These are phyloP conservation scores for Slavum lentiscoides DNA, from an alignment of 2,888 invertebrate genomes.

Conservation along the genomic window DNA sequence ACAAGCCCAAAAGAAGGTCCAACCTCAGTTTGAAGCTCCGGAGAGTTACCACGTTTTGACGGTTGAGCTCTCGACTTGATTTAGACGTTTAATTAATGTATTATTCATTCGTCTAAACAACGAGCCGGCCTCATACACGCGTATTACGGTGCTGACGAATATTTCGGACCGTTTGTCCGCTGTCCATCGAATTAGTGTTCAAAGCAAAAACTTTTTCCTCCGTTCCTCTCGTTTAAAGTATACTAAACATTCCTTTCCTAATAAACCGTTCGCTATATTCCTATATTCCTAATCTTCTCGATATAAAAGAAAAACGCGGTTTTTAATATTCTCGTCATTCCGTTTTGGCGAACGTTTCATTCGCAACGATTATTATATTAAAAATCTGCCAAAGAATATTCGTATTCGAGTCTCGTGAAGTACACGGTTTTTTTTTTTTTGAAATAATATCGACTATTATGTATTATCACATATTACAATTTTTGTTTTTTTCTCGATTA, in stretches of 20 bases:
- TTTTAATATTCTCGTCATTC: background rate
- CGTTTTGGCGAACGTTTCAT: background rate
- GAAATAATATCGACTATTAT: background rate
- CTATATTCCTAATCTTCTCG: conserved; percentile 3
- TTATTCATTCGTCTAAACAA: background rate
- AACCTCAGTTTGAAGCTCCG: conserved; percentile 71
- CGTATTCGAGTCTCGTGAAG: too few relatives aligned
- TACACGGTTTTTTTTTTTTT: background rate
- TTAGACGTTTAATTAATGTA: conserved; percentile 19
- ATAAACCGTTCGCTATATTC: conserved; percentile 2
- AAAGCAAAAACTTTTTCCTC: background rate
- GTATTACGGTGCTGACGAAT: background rate
- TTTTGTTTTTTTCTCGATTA: background rate
- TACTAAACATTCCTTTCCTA: background rate
- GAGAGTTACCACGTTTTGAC: conserved; percentile 72
- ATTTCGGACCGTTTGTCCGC: background rate
- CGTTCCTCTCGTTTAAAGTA: background rate
- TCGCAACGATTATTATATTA: background rate
- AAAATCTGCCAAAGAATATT: background rate
- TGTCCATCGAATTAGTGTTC: conserved; percentile 19
- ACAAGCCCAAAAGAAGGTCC: conserved; percentile 71
- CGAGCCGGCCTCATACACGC: background rate
- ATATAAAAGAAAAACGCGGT: background rate
- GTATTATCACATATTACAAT: background rate
- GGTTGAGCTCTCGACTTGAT: conserved; percentile 55